A percentile compares a stretch with the other conserved stretches of the same genome.
These are phyloP conservation scores for Dolichallabes microphthalmus DNA, from an alignment of 2,113 vertebrate genomes.

Conservation along the genomic window DNA sequence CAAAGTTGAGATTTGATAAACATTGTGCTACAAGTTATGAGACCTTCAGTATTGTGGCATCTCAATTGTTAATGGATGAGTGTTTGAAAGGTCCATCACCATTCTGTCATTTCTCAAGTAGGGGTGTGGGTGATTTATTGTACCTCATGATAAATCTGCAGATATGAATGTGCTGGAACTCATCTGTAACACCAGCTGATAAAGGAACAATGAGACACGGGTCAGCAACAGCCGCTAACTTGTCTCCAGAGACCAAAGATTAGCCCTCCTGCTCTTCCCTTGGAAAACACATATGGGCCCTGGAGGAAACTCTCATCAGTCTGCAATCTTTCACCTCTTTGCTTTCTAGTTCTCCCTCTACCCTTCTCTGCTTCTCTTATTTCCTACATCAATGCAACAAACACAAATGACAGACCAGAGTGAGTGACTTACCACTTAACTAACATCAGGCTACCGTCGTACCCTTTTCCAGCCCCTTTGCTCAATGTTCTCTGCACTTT, in stretches of 20 bases:
- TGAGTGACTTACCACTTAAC: constrained; percentile 59
- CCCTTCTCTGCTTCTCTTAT: background rate
- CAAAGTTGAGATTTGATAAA: background rate
- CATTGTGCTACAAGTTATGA: background rate
- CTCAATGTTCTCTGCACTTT: background rate
- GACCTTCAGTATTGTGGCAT: background rate
- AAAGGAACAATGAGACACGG: constrained; percentile 85
- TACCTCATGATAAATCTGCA: constrained; percentile 54
- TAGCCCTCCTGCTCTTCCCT: constrained; percentile 83
- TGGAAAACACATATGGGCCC: constrained; percentile 82
- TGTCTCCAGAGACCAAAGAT: constrained; percentile 78
- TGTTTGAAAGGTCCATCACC: constrained; percentile 1
- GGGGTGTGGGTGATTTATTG: background rate
- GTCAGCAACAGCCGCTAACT: constrained; percentile 74
- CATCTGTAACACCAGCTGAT: constrained; percentile 69
- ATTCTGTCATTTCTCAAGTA: constrained; percentile 19
- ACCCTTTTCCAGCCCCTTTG: constrained; percentile 4
- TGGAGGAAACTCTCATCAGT: constrained; percentile 78
- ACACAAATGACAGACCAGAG: constrained; percentile 64
- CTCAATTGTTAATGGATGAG: background rate
- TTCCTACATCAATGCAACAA: constrained; percentile 54
- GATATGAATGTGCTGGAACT: constrained; percentile 59
- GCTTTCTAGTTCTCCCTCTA: constrained; percentile 22
- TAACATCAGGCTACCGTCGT: constrained; percentile 62
- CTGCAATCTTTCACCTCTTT: constrained; percentile 83